Evolutionary conservation across 1,140 invertebrate species (phyloP).

Genomic region (Diachasma alloeum): DNA sequence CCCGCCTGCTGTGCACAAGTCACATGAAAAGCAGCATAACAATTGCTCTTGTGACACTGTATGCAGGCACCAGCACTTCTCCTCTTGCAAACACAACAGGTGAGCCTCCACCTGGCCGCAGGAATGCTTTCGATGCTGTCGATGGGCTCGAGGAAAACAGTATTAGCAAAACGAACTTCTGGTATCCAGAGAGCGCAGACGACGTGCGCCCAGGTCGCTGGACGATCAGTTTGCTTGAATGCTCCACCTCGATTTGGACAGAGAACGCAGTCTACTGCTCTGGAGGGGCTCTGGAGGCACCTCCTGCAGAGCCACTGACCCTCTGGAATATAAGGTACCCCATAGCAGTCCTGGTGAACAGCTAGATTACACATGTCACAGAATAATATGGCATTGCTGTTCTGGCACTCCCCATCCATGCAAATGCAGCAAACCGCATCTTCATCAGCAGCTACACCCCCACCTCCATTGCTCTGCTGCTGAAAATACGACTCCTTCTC

Average conservation of each 20-base stretch:
- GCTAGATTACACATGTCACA: conserved; percentile 99
- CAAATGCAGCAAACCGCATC: conserved; percentile 98
- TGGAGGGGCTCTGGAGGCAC: conserved; percentile 94
- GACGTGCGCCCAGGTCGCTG: conserved; percentile 95
- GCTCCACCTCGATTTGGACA: conserved; percentile 98
- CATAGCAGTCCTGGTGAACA: conserved; percentile 99
- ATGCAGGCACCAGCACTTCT: conserved; percentile 95
- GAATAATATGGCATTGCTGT: conserved; percentile 91
- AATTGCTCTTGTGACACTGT: conserved; percentile 96
- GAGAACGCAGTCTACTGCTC: conserved; percentile 94
- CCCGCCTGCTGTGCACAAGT: conserved; percentile 98
- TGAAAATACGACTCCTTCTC: conserved; percentile 98
- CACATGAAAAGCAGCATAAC: conserved; percentile 97
- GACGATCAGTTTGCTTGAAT: conserved; percentile 96
- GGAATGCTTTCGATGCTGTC: conserved; percentile 96
- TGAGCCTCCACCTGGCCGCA: conserved; percentile 91
- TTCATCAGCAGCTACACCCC: conserved; percentile 86
- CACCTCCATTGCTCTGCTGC: conserved; percentile 71
- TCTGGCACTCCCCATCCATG: conserved; percentile 95
- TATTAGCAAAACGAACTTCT: conserved; percentile 97
- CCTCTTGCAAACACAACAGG: conserved; percentile 97
- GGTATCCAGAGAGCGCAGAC: conserved; percentile 99
- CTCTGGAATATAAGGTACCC: conserved; percentile 98
- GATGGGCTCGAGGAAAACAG: conserved; percentile 97
- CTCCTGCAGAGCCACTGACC: conserved; percentile 97